Evolutionary conservation across 1,140 invertebrate genomes (phyloP).

Genomic region (Macrobrachium rosenbergii): DNA sequence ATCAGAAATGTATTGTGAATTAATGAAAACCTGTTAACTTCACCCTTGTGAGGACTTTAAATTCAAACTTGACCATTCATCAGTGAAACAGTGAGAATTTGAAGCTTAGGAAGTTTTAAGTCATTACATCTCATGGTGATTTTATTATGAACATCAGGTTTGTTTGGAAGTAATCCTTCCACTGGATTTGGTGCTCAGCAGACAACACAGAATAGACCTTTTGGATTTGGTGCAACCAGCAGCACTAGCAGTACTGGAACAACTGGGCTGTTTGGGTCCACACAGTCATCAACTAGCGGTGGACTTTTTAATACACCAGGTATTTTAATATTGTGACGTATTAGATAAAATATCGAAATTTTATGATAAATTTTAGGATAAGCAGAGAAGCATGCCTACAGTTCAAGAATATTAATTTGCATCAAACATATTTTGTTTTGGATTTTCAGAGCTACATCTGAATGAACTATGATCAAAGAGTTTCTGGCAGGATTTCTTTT

Average conservation of each 20-base stretch:
- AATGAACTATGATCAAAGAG: too few species aligned
- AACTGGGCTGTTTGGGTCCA: conserved; percentile 65
- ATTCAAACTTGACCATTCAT: conserved; percentile 65
- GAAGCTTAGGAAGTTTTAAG: conserved; percentile 6
- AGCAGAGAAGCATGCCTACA: conserved; percentile 44
- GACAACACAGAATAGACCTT: conserved; percentile 65
- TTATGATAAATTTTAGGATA: conserved; percentile 23
- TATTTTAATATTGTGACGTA: conserved; percentile 30
- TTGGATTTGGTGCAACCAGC: conserved; percentile 62
- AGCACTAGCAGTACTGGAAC: conserved; percentile 53
- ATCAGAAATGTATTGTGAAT: too few species aligned
- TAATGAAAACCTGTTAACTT: too few species aligned
- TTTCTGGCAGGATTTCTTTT: too few species aligned
- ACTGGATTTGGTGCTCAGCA: conserved; percentile 68
- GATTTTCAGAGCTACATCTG: too few species aligned
- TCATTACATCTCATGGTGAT: neutral
- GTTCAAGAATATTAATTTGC: conserved; percentile 65
- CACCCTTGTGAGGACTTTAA: too few species aligned
- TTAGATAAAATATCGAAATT: conserved; percentile 68
- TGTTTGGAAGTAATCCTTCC: conserved; percentile 77
- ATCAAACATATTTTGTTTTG: too few species aligned
- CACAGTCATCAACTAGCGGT: conserved; percentile 57
- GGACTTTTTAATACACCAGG: conserved; percentile 60
- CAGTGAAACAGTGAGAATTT: conserved; percentile 70
- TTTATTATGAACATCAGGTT: conserved; percentile 22